Conservation (phyloP, 2,113 vertebrate species). For the Petrocephalus microphthalmus region DNA sequence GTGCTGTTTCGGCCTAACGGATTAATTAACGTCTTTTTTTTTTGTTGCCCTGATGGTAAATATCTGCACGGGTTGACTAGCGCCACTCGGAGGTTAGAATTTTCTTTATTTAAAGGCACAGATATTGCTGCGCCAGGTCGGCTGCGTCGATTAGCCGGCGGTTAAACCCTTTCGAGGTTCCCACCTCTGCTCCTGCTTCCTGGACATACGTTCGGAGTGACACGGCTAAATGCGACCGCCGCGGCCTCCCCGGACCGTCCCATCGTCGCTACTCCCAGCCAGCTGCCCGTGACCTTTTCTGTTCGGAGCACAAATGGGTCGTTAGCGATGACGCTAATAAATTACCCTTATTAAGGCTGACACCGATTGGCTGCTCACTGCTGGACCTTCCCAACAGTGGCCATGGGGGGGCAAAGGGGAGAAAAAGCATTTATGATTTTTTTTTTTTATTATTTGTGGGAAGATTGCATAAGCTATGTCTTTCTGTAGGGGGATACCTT, state of each 20-base stretch:
- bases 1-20: background rate
- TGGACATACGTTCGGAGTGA: conserved; percentile 60
- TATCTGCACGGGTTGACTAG: background rate
- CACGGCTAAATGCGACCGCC: conserved; percentile 55
- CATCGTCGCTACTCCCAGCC: conserved; percentile 34
- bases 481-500: background rate
- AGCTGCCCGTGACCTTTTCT: conserved; percentile 65
- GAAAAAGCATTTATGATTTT: conserved; percentile 51
- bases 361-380: conserved; percentile 56
- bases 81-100: background rate
- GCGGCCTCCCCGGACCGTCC: conserved; percentile 51
- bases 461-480: conserved; percentile 36
- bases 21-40: background rate
- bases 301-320: conserved; percentile 59
- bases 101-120: conserved; percentile 11
- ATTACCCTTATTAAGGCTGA: conserved; percentile 66
- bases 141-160: conserved; percentile 50
- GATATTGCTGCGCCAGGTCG: background rate
- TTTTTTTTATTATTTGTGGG: conserved; percentile 49
- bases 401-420: conserved; percentile 36
- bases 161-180: conserved; percentile 53
- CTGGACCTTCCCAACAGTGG: conserved; percentile 35
- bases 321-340: conserved; percentile 67
- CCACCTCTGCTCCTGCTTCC: conserved; percentile 41
- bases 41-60: background rate